phyloP scores from a whole-genome alignment of 2,888 invertebrate species.

The Linnaemya tessellans region DNA sequence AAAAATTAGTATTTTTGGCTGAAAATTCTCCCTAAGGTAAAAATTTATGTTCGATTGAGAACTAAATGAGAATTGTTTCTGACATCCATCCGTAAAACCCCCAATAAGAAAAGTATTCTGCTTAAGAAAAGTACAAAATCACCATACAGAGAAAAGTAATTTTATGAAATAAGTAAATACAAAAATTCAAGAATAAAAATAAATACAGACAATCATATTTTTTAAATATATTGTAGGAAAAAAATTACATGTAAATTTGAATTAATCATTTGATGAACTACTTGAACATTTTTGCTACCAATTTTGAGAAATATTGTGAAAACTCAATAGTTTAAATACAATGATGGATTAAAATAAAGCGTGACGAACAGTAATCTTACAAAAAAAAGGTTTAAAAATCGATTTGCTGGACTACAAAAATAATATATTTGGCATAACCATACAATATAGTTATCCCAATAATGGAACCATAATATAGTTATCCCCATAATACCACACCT shows the following conservation, averaged over 20 bases:
- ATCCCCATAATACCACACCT: too few species aligned
- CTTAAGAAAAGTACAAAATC: neutral
- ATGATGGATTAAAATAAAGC: conserved; percentile 5
- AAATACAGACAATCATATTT: neutral
- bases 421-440: too few species aligned
- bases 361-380: conserved; percentile 1
- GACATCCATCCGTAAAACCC: too few species aligned
- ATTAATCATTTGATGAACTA: conserved; percentile 6
- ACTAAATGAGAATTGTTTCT: too few species aligned
- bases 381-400: too few species aligned
- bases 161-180: neutral
- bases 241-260: neutral
- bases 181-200: neutral
- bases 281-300: conserved; percentile 3
- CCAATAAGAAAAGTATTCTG: too few species aligned
- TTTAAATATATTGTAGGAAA: neutral
- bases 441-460: too few species aligned
- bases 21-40: too few species aligned
- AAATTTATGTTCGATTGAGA: too few species aligned
- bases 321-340: neutral
- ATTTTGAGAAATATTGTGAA: neutral
- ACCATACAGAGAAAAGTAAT: neutral
- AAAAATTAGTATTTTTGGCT: too few species aligned
- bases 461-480: too few species aligned
- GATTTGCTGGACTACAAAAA: too few species aligned